phyloP scores from a whole-genome alignment of 2,113 vertebrate species.

The Corythoichthys intestinalis region DNA sequence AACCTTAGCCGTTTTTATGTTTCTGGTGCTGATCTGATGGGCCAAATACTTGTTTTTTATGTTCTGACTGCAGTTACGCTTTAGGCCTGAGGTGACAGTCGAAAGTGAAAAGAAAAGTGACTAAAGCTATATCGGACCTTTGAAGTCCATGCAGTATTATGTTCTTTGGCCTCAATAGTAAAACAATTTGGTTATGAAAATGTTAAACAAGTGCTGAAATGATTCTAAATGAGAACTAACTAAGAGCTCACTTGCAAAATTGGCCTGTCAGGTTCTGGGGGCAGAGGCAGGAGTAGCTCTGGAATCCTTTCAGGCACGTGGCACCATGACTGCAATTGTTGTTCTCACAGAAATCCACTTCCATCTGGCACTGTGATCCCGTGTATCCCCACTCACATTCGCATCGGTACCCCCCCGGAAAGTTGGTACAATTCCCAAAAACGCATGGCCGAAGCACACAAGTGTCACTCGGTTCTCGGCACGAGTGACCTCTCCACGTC shows the following conservation, averaged over 20 bases:
- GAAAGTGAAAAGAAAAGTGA: too few species aligned
- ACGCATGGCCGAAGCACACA: slow-evolving; percentile 81
- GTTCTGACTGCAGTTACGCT: too few species aligned
- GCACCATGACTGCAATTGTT: slow-evolving; percentile 81
- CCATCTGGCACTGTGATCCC: slow-evolving; percentile 74
- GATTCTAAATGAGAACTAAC: neutral
- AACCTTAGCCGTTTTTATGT: too few species aligned
- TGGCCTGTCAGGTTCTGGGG: slow-evolving; percentile 79
- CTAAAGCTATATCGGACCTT: too few species aligned
- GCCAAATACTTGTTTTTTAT: too few species aligned
- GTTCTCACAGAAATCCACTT: slow-evolving; percentile 69
- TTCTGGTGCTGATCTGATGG: too few species aligned
- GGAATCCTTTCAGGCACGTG: slow-evolving; percentile 76
- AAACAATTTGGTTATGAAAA: too few species aligned
- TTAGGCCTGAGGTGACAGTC: too few species aligned
- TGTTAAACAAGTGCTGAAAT: too few species aligned
- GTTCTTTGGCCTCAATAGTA: too few species aligned
- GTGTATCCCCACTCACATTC: slow-evolving; percentile 76
- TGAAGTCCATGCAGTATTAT: too few species aligned
- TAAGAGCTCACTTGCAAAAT: slow-evolving; percentile 73
- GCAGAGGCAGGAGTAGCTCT: slow-evolving; percentile 80
- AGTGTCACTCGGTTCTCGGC: slow-evolving; percentile 66
- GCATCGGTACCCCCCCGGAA: slow-evolving; percentile 68
- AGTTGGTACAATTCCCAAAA: slow-evolving; percentile 77
- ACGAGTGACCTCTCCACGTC: slow-evolving; percentile 74